Base-by-base conservation (phyloP, 2,113 vertebrate species). In the Nibea coibor region DNA sequence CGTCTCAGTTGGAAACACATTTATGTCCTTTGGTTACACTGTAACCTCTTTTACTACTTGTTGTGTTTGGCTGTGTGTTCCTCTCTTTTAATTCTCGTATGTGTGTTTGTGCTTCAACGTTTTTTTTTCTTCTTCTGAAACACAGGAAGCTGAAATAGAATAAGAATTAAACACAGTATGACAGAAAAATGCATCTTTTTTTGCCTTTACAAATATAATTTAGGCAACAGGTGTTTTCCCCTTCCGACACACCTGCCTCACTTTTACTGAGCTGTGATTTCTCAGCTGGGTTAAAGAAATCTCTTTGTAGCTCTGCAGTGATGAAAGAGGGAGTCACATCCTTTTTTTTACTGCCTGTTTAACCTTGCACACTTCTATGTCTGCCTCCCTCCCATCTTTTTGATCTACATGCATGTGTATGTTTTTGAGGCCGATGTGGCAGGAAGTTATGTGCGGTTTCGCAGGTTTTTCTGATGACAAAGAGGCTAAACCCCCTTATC, bases 221-320 rank as follows among this genome's bases (percentile, higher is more conserved):
- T 22, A 64, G 28, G 61, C 47, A 50, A 72, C 85, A 84, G 85
- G 81, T 82, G 72, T 66, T 80, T 75, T 26, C 10, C 42, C 43
- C 6, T 31, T 20, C 4, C 3, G 5, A 58, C 71, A 82, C 78
- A 84, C 62, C 67, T 48, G 80, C 47, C 42, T 65, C 59, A 72
- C 20, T 83, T 70, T 88, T 22, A 65, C 70, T 10, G 62, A 69
- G 62, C 83, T 16, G 2, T 47, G 76, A 70, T 74, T 74, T 31
- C 69, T 81, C 75, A 62, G 70, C 63, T 4, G 28, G 56, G 26
- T 72, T 47, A 19, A 19, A 57, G 28, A 48, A 76, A 76, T 45
- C 2, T 45, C 66, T 83, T 62, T 77, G 65, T 57, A 67, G 64
- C 54, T 71, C 50, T 43, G 61, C 39, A 20, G 59, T 79, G 68